Conservation (phyloP, 2,888 invertebrate genomes). For the Apodemia arnacis region DNA sequence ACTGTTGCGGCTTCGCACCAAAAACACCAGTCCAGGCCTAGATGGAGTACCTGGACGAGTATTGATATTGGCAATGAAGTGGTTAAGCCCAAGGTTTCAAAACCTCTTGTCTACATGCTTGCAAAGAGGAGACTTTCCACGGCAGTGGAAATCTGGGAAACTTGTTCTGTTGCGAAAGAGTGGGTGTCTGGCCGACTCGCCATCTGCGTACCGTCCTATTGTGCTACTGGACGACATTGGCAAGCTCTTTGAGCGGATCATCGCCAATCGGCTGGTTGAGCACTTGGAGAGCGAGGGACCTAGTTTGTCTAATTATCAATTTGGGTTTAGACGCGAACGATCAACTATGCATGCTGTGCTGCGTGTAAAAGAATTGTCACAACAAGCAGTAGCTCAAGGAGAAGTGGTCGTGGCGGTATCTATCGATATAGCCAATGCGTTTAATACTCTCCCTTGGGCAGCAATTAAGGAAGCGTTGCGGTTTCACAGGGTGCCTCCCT, state of each 20-base stretch:
- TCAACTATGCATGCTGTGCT: not conserved
- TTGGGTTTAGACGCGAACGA: not conserved
- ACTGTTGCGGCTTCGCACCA: not conserved
- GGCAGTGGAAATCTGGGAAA: slow-evolving; percentile 9
- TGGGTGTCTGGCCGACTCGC: not conserved
- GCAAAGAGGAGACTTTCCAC: not conserved
- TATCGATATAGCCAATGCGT: not conserved
- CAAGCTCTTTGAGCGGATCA: not conserved
- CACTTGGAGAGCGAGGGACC: not conserved
- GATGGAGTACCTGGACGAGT: slow-evolving; percentile 19
- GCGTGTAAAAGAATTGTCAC: not conserved
- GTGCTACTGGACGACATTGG: slow-evolving; percentile 7
- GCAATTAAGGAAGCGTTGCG: not conserved
- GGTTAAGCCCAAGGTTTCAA: not conserved
- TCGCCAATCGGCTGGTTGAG: not conserved
- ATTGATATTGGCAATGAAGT: not conserved
- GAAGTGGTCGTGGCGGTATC: not conserved
- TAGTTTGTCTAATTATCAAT: not conserved
- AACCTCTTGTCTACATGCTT: not conserved
- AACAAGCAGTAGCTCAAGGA: not conserved
- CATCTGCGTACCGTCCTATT: not conserved
- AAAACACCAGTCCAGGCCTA: slow-evolving; percentile 40
- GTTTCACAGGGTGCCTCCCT: not conserved
- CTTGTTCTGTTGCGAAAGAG: not conserved
- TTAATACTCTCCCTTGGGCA: not conserved